Conservation (phyloP, 2,797 vertebrate genomes). For the Phrynocephalus guinanensis region DNA sequence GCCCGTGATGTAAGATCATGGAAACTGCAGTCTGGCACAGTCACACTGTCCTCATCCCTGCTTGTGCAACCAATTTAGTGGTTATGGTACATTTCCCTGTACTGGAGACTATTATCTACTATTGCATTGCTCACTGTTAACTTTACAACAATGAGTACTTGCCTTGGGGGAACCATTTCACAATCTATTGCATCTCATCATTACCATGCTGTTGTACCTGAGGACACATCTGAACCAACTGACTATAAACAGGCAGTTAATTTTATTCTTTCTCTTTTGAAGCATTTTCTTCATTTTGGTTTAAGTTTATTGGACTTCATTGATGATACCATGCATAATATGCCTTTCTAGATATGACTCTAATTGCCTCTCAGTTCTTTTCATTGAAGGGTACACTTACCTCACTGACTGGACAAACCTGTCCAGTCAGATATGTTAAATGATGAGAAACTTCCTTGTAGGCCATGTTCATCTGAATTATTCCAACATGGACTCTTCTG, state of each 20-base stretch:
- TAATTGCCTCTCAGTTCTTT: neutral
- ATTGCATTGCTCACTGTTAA: neutral
- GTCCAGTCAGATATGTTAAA: neutral
- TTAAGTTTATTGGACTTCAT: neutral
- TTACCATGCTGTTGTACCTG: neutral
- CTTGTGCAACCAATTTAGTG: neutral
- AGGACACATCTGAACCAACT: neutral
- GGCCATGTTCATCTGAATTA: neutral
- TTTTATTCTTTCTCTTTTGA: neutral
- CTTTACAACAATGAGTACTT: neutral
- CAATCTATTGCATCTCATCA: conserved; percentile 34
- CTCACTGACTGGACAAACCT: neutral
- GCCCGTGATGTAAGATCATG: neutral
- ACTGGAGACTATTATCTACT: neutral
- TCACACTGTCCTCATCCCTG: neutral
- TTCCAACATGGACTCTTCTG: neutral
- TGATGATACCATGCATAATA: conserved; percentile 16
- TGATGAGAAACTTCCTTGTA: neutral
- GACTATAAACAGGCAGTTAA: neutral
- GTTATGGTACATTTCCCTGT: conserved; percentile 10
- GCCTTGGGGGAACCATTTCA: neutral
- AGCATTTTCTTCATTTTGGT: neutral
- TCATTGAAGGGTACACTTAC: neutral
- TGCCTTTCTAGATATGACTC: neutral
- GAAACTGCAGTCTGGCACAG: neutral